Conservation (phyloP, 2,113 vertebrate species). For the Chlamydotis undulata region DNA sequence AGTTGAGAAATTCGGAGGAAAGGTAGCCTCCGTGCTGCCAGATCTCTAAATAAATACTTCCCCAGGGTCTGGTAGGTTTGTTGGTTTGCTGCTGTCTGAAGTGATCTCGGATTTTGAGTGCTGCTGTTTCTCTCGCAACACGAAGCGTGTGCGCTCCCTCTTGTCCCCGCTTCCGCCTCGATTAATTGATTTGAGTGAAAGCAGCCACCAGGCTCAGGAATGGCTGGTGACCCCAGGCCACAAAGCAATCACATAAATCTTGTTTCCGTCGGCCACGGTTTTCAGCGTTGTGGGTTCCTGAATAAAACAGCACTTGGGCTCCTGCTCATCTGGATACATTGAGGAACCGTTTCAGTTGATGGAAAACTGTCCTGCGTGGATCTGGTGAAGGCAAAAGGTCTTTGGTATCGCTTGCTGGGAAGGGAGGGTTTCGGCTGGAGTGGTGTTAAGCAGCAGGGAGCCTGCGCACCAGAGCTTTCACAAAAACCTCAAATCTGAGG, state of each 20-base stretch:
- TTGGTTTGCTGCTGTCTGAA: neutral
- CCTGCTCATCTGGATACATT: neutral
- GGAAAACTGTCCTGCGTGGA: neutral
- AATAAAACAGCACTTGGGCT: neutral
- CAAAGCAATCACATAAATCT: neutral
- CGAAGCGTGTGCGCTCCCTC: neutral
- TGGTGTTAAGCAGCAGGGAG: neutral
- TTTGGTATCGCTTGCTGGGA: fast-evolving
- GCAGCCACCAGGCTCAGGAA: neutral
- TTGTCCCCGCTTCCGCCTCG: neutral
- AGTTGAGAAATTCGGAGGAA: neutral
- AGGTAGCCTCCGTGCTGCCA: neutral
- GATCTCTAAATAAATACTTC: neutral
- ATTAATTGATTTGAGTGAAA: neutral
- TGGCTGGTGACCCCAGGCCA: neutral
- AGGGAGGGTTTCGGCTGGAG: neutral
- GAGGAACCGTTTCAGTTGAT: neutral
- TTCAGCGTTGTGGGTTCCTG: neutral
- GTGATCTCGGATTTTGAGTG: neutral
- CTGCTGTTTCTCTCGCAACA: neutral
- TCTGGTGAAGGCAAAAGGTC: neutral
- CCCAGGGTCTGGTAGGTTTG: neutral
- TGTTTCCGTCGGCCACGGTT: neutral
- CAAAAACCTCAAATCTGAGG: neutral
- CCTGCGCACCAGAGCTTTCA: neutral